Evolutionary conservation across 2,113 vertebrate genomes (phyloP).

Genomic region (Odobenus rosmarus): DNA sequence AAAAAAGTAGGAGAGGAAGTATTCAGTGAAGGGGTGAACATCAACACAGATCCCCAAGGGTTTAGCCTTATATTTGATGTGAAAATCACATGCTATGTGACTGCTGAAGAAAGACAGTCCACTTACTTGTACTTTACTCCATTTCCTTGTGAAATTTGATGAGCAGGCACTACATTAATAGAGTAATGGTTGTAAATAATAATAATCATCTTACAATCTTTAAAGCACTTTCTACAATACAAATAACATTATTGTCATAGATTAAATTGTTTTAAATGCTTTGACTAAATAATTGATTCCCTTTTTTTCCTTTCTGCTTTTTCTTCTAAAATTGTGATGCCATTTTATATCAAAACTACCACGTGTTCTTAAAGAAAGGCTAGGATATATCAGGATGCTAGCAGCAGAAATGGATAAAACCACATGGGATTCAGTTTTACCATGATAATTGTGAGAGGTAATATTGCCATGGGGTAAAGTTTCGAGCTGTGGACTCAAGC

Average conservation of each 20-base stretch:
- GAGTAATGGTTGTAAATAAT: neutral
- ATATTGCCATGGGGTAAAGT: neutral
- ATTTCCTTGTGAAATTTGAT: conserved; percentile 26
- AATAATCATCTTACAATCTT: neutral
- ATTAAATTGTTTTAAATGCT: conserved; percentile 32
- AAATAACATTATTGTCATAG: neutral
- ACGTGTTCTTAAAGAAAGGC: neutral
- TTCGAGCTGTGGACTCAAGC: neutral
- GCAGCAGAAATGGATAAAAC: neutral
- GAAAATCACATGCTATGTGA: neutral
- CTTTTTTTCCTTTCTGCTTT: neutral
- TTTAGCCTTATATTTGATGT: neutral
- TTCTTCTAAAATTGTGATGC: conserved; percentile 9
- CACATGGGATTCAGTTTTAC: neutral
- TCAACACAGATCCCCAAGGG: neutral
- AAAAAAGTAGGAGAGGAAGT: conserved; percentile 54
- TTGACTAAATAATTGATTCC: neutral
- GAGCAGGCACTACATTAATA: neutral
- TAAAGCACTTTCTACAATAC: conserved; percentile 44
- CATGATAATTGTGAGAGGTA: neutral
- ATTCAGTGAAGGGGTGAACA: conserved; percentile 13
- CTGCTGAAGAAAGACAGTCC: neutral
- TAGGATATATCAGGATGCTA: neutral
- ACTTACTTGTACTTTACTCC: neutral
- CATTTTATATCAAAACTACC: neutral